A percentile compares a stretch with the other conserved stretches of the same genome.
phyloP scores from a whole-genome alignment of 2,113 vertebrate genomes.

The Trichechus manatus region DNA sequence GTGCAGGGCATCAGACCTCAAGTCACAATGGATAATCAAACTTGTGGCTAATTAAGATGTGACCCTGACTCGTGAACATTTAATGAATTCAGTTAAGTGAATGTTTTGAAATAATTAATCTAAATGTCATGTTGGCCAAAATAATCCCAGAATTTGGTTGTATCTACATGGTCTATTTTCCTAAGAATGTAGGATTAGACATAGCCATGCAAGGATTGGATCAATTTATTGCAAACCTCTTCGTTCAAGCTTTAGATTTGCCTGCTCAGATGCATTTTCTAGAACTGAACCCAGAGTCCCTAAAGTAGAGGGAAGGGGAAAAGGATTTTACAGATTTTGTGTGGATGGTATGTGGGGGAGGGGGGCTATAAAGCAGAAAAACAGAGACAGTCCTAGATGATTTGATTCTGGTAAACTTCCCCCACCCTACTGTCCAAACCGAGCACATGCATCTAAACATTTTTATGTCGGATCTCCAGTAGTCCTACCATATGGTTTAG shows the following conservation, averaged over 20 bases:
- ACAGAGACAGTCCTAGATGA: not conserved
- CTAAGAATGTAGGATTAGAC: not conserved
- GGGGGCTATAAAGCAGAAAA: not conserved
- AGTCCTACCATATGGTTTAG: conserved; percentile 20
- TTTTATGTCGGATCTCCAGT: conserved; percentile 24
- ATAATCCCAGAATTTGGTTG: not conserved
- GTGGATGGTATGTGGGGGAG: too few relatives aligned
- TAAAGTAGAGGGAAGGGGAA: not conserved
- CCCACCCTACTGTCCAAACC: not conserved
- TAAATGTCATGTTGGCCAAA: not conserved
- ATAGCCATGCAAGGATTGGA: not conserved
- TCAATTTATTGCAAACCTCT: not conserved
- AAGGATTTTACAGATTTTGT: not conserved
- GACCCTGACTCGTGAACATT: not conserved
- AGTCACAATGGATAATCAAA: not conserved
- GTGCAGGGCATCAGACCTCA: not conserved
- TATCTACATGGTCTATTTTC: not conserved
- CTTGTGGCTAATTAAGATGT: not conserved
- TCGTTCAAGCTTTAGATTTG: not conserved
- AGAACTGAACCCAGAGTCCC: not conserved
- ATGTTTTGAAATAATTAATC: conserved; percentile 36
- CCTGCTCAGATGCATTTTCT: not conserved
- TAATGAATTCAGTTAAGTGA: not conserved
- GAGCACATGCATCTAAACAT: not conserved
- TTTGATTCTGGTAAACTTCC: conserved; percentile 6